These are phyloP conservation scores for Pelmatolapia mariae DNA, from an alignment of 2,113 vertebrate genomes.

Conservation along the genomic window DNA sequence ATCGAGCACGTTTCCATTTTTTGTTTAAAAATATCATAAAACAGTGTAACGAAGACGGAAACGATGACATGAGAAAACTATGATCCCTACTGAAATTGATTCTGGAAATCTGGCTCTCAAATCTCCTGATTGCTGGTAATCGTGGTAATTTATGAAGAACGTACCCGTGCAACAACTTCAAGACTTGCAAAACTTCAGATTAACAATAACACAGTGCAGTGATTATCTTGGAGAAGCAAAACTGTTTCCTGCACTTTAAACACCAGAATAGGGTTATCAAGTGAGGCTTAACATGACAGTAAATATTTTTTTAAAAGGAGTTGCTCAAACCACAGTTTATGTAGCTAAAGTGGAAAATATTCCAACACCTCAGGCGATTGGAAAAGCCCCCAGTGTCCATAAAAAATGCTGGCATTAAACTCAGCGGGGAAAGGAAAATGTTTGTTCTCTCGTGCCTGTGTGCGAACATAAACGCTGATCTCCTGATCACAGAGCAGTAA, in stretches of 20 bases:
- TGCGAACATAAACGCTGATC: not conserved
- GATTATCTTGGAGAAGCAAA: not conserved
- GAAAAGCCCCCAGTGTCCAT: constrained; percentile 28
- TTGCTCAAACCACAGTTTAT: constrained; percentile 18
- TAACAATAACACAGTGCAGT: not conserved
- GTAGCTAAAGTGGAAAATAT: constrained; percentile 38
- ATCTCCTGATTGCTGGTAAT: not conserved
- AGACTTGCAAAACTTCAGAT: not conserved
- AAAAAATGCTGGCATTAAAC: constrained; percentile 16
- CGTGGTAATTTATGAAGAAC: not conserved
- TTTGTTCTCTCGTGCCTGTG: not conserved
- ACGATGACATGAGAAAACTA: not conserved
- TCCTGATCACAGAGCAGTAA: not conserved
- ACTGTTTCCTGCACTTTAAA: not conserved
- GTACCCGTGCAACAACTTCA: not conserved
- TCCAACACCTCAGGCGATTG: constrained; percentile 14
- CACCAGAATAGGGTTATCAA: not conserved
- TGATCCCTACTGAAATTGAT: not conserved
- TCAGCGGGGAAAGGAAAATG: not conserved
- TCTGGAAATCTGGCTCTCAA: not conserved
- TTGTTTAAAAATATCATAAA: not conserved
- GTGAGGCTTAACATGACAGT: not conserved
- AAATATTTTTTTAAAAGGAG: constrained; percentile 6
- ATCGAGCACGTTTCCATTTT: not conserved
- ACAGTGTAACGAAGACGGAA: not conserved